Evolutionary conservation across 2,888 invertebrate species (phyloP).

Genomic region (Thumatha senex): DNA sequence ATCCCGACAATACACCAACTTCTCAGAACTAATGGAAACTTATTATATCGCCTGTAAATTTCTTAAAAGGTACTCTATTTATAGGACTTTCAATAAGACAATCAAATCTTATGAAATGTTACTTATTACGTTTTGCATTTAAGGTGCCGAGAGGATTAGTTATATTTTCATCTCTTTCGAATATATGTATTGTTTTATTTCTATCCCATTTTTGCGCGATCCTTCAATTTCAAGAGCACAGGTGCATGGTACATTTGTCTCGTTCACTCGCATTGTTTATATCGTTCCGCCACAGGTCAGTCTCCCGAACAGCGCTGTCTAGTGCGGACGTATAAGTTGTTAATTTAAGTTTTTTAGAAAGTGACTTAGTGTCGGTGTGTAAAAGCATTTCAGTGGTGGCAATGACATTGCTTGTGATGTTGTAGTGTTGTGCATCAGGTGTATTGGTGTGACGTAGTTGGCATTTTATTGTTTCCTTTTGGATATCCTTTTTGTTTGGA

Average conservation of each 20-base stretch:
- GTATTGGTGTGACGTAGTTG: slow-evolving; percentile 52
- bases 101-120: slow-evolving; percentile 25
- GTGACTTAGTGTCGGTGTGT: slow-evolving; percentile 48
- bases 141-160: slow-evolving; percentile 33
- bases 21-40: slow-evolving; percentile 28
- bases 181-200: slow-evolving; percentile 71
- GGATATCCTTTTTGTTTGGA: slow-evolving; percentile 56
- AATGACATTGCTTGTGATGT: slow-evolving; percentile 40
- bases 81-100: slow-evolving; percentile 16
- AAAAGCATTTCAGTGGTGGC: slow-evolving; percentile 36
- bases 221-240: slow-evolving; percentile 78
- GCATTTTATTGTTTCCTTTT: slow-evolving; percentile 47
- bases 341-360: slow-evolving; percentile 47
- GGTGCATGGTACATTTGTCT: slow-evolving; percentile 68
- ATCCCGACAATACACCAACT: slow-evolving; percentile 73
- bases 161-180: slow-evolving; percentile 57
- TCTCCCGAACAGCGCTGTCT: slow-evolving; percentile 52
- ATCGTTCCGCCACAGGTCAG: slow-evolving; percentile 52
- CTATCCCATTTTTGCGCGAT: slow-evolving; percentile 58
- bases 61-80: slow-evolving; percentile 16
- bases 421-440: slow-evolving; percentile 43
- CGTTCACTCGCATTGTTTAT: slow-evolving; percentile 65
- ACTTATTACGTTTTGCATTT: slow-evolving; percentile 41
- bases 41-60: slow-evolving; percentile 20
- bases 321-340: slow-evolving; percentile 45